A percentile compares a stretch with the other conserved stretches of the same genome.
These are phyloP conservation scores for Syrmaticus mikado DNA, from an alignment of 2,113 vertebrate species.

Conservation along the genomic window DNA sequence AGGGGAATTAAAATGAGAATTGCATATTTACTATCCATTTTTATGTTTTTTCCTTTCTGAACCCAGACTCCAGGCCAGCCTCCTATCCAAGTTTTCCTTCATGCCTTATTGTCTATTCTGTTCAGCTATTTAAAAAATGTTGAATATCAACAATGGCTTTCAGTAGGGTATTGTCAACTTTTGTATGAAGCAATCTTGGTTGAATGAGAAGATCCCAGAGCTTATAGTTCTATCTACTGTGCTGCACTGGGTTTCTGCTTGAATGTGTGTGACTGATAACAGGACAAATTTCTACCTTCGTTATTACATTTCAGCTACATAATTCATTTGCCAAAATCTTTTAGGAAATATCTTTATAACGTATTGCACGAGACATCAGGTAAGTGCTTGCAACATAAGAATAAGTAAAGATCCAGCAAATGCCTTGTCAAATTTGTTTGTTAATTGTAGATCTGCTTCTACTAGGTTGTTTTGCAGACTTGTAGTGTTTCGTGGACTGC, in stretches of 20 bases:
- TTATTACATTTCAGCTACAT: conserved; percentile 77
- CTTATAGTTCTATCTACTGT: conserved; percentile 77
- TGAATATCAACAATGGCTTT: conserved; percentile 99
- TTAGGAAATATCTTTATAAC: conserved; percentile 70
- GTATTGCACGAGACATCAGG: conserved; percentile 55
- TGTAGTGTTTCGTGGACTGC: background rate
- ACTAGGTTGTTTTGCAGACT: background rate
- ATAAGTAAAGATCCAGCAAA: conserved; percentile 3
- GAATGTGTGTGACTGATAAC: conserved; percentile 86
- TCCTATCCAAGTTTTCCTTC: conserved; percentile 95
- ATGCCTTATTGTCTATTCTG: conserved; percentile 97
- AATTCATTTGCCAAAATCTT: conserved; percentile 80
- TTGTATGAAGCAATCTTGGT: conserved; percentile 99
- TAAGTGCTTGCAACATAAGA: conserved; percentile 61
- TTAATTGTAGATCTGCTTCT: conserved; percentile 43
- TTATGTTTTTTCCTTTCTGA: conserved; percentile 74
- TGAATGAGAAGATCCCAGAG: conserved; percentile 93
- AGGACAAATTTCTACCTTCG: conserved; percentile 77
- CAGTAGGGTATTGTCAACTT: conserved; percentile 96
- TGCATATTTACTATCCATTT: conserved; percentile 46
- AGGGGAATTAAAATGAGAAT: conserved; percentile 51
- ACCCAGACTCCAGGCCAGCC: conserved; percentile 88
- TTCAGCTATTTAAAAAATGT: conserved; percentile 99
- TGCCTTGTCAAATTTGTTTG: conserved; percentile 29
- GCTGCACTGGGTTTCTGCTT: conserved; percentile 71